Conservation (phyloP, 2,888 invertebrate genomes). For the Crepidodera aurea region DNA sequence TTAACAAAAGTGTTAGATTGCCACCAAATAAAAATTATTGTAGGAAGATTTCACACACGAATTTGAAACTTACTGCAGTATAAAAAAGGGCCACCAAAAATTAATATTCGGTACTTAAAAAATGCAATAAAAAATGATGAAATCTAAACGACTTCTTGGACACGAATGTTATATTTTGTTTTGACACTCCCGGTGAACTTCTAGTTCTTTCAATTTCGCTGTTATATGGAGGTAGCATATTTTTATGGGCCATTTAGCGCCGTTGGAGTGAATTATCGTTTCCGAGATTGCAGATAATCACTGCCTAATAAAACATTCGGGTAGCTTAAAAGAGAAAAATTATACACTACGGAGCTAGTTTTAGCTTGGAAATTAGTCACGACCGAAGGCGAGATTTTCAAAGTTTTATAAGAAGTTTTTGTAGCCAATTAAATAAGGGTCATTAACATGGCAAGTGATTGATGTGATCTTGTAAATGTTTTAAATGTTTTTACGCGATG, state of each 20-base stretch:
- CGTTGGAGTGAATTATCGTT: conserved; percentile 1
- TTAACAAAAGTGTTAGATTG: too few relatives aligned
- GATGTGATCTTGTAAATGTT: too few relatives aligned
- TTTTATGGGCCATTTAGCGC: conserved; percentile 11
- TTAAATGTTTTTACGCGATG: too few relatives aligned
- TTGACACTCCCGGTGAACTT: neutral
- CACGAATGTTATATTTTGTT: neutral
- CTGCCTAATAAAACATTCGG: conserved; percentile 13
- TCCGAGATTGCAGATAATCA: conserved; percentile 3
- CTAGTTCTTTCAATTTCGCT: conserved; percentile 7
- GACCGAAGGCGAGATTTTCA: neutral
- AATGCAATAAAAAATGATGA: neutral
- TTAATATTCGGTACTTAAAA: neutral
- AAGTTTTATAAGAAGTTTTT: neutral
- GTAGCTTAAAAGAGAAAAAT: conserved; percentile 10
- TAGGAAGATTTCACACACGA: too few relatives aligned
- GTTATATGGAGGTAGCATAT: conserved; percentile 5
- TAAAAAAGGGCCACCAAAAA: too few relatives aligned
- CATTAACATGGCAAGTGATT: too few relatives aligned
- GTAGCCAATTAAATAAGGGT: neutral
- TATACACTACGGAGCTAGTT: conserved; percentile 15
- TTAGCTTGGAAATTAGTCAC: conserved; percentile 15
- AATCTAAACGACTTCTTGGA: neutral
- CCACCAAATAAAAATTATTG: too few relatives aligned
- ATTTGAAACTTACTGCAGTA: too few relatives aligned